phyloP scores from a whole-genome alignment of 2,888 invertebrate genomes.

The Brachylomia viminalis region DNA sequence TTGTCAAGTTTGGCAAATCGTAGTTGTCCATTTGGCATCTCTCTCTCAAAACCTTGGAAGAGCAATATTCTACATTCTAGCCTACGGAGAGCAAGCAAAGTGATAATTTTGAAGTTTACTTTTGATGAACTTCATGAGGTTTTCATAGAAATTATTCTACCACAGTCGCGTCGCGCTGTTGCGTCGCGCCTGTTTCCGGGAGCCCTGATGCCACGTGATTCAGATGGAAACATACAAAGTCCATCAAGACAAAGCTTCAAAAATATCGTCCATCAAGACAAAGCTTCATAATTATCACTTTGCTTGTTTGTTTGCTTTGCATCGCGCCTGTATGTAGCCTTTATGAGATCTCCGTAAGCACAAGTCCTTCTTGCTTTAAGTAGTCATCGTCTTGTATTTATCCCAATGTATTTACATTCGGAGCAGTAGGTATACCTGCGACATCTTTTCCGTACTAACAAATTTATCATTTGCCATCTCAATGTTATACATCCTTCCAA shows the following conservation, averaged over 20 bases:
- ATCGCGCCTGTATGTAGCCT: no score
- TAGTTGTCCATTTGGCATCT: no score
- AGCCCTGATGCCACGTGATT: background rate
- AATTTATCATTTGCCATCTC: background rate
- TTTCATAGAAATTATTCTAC: no score
- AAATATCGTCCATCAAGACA: no score
- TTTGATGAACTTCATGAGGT: background rate
- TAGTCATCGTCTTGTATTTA: background rate
- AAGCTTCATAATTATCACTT: background rate
- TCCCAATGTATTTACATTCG: background rate
- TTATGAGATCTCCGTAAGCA: background rate
- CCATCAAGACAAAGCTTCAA: background rate
- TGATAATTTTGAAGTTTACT: background rate
- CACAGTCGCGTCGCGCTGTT: no score
- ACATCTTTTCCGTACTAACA: background rate
- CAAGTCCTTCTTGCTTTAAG: background rate
- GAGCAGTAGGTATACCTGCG: background rate
- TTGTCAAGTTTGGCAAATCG: background rate
- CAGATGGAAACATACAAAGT: background rate
- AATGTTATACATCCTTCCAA: background rate
- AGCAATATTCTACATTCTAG: background rate
- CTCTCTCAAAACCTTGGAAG: no score
- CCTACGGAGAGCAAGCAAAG: background rate
- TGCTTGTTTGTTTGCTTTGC: no score
- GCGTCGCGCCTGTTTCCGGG: no score